These are phyloP conservation scores for Meloidogyne floridensis DNA, from an alignment of 1,140 invertebrate species.

Conservation along the genomic window DNA sequence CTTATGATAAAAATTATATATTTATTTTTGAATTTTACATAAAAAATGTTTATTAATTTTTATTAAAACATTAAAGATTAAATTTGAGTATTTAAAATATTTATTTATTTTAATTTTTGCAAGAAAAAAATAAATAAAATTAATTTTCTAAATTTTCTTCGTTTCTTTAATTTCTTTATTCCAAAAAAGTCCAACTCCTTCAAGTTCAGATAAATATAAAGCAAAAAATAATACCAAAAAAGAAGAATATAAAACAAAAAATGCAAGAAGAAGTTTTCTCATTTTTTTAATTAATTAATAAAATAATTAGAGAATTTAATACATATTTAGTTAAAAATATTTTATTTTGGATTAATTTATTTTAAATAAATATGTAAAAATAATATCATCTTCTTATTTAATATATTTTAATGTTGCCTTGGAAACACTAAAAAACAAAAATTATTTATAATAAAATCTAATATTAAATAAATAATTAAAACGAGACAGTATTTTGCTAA, in stretches of 20 bases:
- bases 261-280: constrained; percentile 37
- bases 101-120: background rate
- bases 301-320: background rate
- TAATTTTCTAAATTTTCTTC: background rate
- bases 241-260: constrained; percentile 41
- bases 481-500: no score
- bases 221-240: constrained; percentile 38
- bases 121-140: background rate
- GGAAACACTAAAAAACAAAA: no score
- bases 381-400: no score
- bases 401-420: no score
- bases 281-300: constrained; percentile 12
- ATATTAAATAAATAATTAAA: no score
- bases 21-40: background rate
- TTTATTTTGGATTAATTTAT: no score
- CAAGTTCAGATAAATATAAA: constrained; percentile 38
- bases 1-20: background rate
- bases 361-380: no score
- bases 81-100: background rate
- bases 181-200: constrained; percentile 29
- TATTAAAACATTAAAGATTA: constrained; percentile 6
- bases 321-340: no score
- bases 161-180: constrained; percentile 1
- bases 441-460: no score
- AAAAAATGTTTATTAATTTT: background rate